These are phyloP conservation scores for Lates calcarifer DNA, from an alignment of 2,113 vertebrate species.

Conservation along the genomic window DNA sequence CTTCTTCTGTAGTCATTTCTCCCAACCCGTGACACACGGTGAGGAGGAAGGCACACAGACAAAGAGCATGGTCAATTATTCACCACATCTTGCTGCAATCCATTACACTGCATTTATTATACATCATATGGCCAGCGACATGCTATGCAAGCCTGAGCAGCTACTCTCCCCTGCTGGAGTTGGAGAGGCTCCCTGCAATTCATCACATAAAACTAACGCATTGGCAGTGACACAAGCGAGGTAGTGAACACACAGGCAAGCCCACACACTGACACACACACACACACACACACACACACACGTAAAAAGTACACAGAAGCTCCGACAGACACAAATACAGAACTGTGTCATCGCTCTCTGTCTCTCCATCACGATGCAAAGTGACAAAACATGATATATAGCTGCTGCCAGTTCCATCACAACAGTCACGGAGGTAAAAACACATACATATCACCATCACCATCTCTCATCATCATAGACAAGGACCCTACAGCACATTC, in stretches of 20 bases:
- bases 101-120: slow-evolving; percentile 85
- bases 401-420: slow-evolving; percentile 35
- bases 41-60: slow-evolving; percentile 57
- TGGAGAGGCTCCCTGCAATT: slow-evolving; percentile 39
- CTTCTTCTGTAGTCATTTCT: slow-evolving; percentile 12
- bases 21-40: slow-evolving; percentile 13
- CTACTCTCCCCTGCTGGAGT: slow-evolving; percentile 41
- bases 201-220: slow-evolving; percentile 49
- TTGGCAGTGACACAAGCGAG: slow-evolving; percentile 30
- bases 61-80: slow-evolving; percentile 84
- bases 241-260: background rate
- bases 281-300: background rate
- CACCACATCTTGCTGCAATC: slow-evolving; percentile 78
- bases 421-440: slow-evolving; percentile 9
- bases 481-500: too few relatives aligned
- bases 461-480: background rate
- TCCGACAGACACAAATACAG: slow-evolving; percentile 26
- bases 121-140: slow-evolving; percentile 73
- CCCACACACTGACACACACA: slow-evolving; percentile 1
- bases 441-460: background rate
- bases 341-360: slow-evolving; percentile 5
- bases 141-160: slow-evolving; percentile 61
- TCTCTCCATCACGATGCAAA: background rate
- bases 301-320: slow-evolving; percentile 3
- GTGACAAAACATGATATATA: slow-evolving; percentile 44